Evolutionary conservation across 2,113 vertebrate genomes (phyloP), one percentile per base, ranked within the genome.

Genomic region (Eurystomus gularis): DNA sequence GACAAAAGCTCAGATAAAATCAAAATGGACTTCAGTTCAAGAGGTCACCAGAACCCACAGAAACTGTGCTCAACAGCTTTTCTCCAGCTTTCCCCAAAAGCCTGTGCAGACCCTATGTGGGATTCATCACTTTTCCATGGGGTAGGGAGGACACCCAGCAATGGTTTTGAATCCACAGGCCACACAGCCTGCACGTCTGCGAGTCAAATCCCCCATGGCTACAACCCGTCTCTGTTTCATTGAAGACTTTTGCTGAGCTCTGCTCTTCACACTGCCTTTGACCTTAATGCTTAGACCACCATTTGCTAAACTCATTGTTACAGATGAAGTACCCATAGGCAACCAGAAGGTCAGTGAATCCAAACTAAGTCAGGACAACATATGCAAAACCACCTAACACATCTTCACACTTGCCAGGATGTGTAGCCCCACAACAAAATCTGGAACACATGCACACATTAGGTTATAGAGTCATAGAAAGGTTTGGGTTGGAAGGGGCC

Each of bases 381-480:
- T 8, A 8, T 1, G 6, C 18, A 72, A 44, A 79, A 28, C 12
- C 44, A 19, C 31, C 29, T 17, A 3, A 4, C 6, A 3, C 33
- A 26, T 33, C 66, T 35, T 55, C 0, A 0, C 13, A 1, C 17
- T 33, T 10, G 26, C 29, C 0, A 0, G 60, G n/a, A 26, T 8
- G 5, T 0, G 0, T 6, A 55, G 35, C 6, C 33, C 17, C 25
- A 29, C 39, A 52, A 15, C n/a, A 57, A 51, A 82, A 40, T 14
- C 37, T 75, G 75, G 44, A 61, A 87, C 69, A 39, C 52, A 26
- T 0, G 0, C 10, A 13, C 11, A 18, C 8, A 2, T 28, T 7
- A 64, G 35, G 49, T 78, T 42, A 33, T 20, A 42, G 42, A 42
- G 15, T 42, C 42, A 42, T 42, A 42, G 42, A 42, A 42, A 12